Base-by-base conservation (phyloP, 2,797 vertebrate genomes). In the Paramormyrops hopkinsi region DNA sequence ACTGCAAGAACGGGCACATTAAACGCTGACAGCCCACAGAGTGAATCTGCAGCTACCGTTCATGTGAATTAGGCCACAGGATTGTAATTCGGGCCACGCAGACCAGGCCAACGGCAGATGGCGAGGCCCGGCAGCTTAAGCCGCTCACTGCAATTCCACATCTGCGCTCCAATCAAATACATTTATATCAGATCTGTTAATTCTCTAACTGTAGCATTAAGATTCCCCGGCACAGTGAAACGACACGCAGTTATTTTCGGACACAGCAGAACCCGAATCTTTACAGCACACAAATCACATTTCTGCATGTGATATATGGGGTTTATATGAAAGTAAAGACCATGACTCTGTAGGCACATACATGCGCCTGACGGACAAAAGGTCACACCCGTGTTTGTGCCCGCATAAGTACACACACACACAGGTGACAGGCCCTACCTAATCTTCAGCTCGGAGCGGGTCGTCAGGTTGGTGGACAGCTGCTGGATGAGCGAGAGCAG, bases 401-500 rank as follows among this genome's bases (percentile, higher is more conserved):
- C 2, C 6, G 90, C 88, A 87, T 87, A 90, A 89, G 88, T 5
- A 9, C 11, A 29, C 12, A 33, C 25, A 25, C 12, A 7, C 17
- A 7, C 37, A 8, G 73, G 14, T 8, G 6, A 46, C 17, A 1
- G 37, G 37, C 91, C 96, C 95, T 93, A 99, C 99, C 97, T 98
- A 93, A 99, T 95, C 94, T 99, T 99, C 92, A 99, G 97, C 73
- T 99, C 98, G 0, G 98, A 97, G 90, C 97, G 97, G 29, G 97
- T 98, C 8, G 97, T 94, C 90, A 99, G 93, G 93, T 99, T 99
- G 12, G 98, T 99, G 90, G 98, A 98, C 9, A 99, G 97, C 94
- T 99, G 99, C 95, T 99, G 99, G 91, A 99, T 99, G 92, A 99
- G 98, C 0, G 99, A 99, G 90, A 99, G 97, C 92, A 99, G 97